These are phyloP conservation scores for Melinaea marsaeus DNA, from an alignment of 2,888 invertebrate genomes.

Conservation along the genomic window DNA sequence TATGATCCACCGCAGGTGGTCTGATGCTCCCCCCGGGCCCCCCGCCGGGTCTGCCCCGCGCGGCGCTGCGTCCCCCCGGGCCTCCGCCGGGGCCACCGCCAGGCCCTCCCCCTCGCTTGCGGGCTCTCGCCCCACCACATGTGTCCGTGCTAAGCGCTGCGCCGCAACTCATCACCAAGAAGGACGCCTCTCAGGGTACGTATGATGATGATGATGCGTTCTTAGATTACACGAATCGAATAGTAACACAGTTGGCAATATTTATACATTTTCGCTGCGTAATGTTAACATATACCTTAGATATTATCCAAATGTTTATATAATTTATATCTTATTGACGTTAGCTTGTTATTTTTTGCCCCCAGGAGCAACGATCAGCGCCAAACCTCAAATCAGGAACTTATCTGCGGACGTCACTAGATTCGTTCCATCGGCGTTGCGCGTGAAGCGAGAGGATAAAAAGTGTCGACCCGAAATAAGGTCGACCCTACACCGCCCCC, in stretches of 20 bases:
- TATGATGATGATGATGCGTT: neutral
- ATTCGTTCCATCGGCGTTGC: slow-evolving; percentile 94
- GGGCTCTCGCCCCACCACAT: slow-evolving; percentile 75
- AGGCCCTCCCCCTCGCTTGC: slow-evolving; percentile 77
- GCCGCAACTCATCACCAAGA: slow-evolving; percentile 87
- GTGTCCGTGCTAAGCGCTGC: slow-evolving; percentile 89
- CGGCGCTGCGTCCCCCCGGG: slow-evolving; percentile 75
- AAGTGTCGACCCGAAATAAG: slow-evolving; percentile 77
- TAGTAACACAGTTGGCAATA: too few relatives aligned
- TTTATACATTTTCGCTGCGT: too few relatives aligned
- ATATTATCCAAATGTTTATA: too few relatives aligned
- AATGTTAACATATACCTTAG: too few relatives aligned
- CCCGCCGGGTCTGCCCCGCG: slow-evolving; percentile 61
- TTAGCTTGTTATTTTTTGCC: neutral
- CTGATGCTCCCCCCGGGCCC: slow-evolving; percentile 40
- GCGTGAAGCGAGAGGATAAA: slow-evolving; percentile 92
- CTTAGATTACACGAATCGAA: too few relatives aligned
- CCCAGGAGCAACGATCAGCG: slow-evolving; percentile 91
- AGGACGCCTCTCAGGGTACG: slow-evolving; percentile 78
- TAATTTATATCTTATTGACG: neutral
- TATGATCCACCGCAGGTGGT: slow-evolving; percentile 9
- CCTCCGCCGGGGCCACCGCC: slow-evolving; percentile 83
- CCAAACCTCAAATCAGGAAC: slow-evolving; percentile 97
- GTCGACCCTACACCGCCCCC: slow-evolving; percentile 73
- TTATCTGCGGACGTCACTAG: slow-evolving; percentile 95